These are phyloP conservation scores for Sebastes oblongus DNA, from an alignment of 2,797 vertebrate species.

Conservation along the genomic window DNA sequence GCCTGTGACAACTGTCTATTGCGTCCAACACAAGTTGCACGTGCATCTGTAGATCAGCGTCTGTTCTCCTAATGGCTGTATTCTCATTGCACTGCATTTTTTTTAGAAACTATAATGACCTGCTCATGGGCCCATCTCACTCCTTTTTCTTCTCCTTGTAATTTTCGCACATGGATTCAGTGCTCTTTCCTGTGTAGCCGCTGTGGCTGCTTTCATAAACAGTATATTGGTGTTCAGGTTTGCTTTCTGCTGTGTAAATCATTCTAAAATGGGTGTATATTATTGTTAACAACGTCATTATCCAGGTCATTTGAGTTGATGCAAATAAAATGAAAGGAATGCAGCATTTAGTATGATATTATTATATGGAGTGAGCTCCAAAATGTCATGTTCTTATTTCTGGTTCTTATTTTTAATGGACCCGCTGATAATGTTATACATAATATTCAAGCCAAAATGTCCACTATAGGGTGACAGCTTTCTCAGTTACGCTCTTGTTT, in stretches of 20 bases:
- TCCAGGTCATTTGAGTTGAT: not conserved
- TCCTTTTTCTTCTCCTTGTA: not conserved
- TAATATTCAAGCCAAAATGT: not conserved
- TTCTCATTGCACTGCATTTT: not conserved
- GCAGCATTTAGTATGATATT: not conserved
- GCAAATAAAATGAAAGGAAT: not conserved
- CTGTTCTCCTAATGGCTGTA: too few relatives aligned
- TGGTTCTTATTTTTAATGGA: not conserved
- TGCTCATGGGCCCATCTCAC: not conserved
- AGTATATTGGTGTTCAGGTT: not conserved
- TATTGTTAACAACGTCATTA: not conserved
- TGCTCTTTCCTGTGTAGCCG: not conserved
- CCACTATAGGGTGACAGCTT: not conserved
- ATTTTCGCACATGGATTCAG: not conserved
- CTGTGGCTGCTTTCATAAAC: not conserved
- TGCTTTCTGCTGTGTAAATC: not conserved
- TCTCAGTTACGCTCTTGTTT: not conserved
- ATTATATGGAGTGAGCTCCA: not conserved
- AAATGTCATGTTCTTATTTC: not conserved
- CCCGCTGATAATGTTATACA: not conserved
- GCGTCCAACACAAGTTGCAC: not conserved
- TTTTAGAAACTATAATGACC: not conserved
- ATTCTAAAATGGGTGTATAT: not conserved
- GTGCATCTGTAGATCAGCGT: not conserved
- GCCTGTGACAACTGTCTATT: not conserved